Conservation (phyloP, 1,140 invertebrate species). For the Nasonia longicornis region DNA sequence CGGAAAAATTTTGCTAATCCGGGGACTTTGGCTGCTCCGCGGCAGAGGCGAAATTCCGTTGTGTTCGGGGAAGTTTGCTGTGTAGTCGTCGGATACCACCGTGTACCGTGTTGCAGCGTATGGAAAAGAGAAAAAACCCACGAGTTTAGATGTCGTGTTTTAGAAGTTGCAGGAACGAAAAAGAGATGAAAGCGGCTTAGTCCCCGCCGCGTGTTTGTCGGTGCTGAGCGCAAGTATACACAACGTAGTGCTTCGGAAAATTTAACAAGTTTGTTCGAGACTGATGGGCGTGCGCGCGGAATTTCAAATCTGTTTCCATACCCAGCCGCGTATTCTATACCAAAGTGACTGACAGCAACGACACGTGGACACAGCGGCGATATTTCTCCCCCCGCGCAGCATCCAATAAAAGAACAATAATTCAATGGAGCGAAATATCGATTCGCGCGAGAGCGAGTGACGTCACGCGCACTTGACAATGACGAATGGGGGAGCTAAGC, state of each 20-base stretch:
- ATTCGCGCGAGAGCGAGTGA: background rate
- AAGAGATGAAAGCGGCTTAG: background rate
- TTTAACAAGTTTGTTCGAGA: too few relatives aligned
- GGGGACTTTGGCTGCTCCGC: background rate
- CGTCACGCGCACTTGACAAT: constrained; percentile 16
- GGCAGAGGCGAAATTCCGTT: too few relatives aligned
- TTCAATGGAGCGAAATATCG: constrained; percentile 21
- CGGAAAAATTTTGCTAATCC: background rate
- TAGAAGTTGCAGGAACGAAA: background rate
- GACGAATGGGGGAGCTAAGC: constrained; percentile 3
- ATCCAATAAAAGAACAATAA: constrained; percentile 14
- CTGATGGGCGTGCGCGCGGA: too few relatives aligned
- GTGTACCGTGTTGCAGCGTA: background rate
- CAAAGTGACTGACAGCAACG: too few relatives aligned
- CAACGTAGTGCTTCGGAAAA: too few relatives aligned
- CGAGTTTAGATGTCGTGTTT: background rate
- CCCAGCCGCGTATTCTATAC: too few relatives aligned
- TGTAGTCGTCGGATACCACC: background rate
- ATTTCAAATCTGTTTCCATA: too few relatives aligned
- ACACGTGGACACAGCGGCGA: background rate
- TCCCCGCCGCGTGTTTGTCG: background rate
- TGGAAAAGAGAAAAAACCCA: background rate
- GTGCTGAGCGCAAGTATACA: too few relatives aligned
- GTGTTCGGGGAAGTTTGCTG: background rate
- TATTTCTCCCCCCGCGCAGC: background rate